Percentiles rank a stretch among this genome's conserved stretches.
Conservation (phyloP, 2,797 vertebrate species). For the Orientallactaga sibirica region DNA sequence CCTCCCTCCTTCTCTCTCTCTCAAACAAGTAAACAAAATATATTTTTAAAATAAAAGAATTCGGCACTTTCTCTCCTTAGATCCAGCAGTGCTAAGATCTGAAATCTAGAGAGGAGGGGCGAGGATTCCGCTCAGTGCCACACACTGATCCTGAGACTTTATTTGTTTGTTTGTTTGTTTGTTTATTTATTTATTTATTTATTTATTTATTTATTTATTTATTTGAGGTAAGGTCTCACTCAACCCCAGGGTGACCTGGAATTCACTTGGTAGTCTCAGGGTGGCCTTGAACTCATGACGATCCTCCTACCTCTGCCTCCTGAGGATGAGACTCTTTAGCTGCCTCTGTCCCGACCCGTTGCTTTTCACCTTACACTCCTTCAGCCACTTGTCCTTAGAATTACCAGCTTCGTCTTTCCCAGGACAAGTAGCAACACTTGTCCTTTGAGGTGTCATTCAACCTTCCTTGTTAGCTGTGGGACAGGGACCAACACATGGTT, state of each 20-base stretch:
- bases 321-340: too few relatives aligned
- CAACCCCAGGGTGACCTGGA: too few relatives aligned
- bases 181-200: too few relatives aligned
- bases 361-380: neutral
- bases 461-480: neutral
- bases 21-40: too few relatives aligned
- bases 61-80: neutral
- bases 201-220: too few relatives aligned
- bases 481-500: neutral
- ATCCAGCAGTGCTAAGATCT: neutral
- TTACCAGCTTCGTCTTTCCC: neutral
- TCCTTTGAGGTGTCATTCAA: neutral
- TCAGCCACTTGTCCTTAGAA: neutral
- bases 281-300: too few relatives aligned
- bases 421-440: neutral
- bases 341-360: neutral
- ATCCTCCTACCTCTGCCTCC: too few relatives aligned
- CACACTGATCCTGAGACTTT: too few relatives aligned
- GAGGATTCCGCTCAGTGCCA: neutral
- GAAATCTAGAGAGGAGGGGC: neutral
- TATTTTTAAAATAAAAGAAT: neutral
- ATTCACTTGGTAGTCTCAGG: too few relatives aligned
- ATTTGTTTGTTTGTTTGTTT: too few relatives aligned
- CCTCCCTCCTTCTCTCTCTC: too few relatives aligned
- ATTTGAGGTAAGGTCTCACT: too few relatives aligned